Conservation (phyloP, 2,888 invertebrate genomes). For the Sarcophaga subvicina region DNA sequence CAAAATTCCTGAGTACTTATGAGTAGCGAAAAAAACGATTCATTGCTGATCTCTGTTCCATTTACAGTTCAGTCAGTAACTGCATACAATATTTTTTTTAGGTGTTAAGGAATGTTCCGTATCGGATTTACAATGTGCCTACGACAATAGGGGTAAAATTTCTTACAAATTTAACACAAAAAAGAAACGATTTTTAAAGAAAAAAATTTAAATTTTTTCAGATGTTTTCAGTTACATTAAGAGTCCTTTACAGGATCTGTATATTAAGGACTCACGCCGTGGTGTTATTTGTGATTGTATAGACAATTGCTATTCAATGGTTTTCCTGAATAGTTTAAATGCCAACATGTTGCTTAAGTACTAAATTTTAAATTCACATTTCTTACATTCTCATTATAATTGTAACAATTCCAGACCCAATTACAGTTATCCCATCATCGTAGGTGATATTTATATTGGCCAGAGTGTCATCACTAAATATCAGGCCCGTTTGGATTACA, state of each 20-base stretch:
- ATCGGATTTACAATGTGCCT: conserved; percentile 76
- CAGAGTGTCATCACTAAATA: conserved; percentile 80
- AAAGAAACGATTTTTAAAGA: not conserved
- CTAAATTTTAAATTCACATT: not conserved
- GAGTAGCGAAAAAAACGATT: no score
- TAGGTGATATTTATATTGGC: conserved; percentile 79
- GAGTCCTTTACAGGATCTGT: conserved; percentile 70
- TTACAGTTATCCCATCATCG: conserved; percentile 64
- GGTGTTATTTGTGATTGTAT: conserved; percentile 76
- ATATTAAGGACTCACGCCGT: conserved; percentile 72
- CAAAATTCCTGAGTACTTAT: no score
- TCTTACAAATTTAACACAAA: not conserved
- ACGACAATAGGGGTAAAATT: conserved; percentile 71
- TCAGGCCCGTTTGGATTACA: conserved; percentile 79
- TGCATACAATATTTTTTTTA: not conserved
- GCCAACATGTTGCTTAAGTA: conserved; percentile 67
- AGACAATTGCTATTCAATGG: conserved; percentile 74
- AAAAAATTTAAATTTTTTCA: not conserved
- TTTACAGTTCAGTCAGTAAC: no score
- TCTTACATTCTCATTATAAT: no score
- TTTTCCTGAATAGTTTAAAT: conserved; percentile 72
- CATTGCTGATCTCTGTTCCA: no score
- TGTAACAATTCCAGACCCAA: conserved; percentile 48
- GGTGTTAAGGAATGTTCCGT: conserved; percentile 72
- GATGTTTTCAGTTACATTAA: conserved; percentile 74